Evolutionary conservation across 2,888 invertebrate genomes (phyloP), one percentile per base, ranked within the genome.

Genomic region (Cheilosia grossa): DNA sequence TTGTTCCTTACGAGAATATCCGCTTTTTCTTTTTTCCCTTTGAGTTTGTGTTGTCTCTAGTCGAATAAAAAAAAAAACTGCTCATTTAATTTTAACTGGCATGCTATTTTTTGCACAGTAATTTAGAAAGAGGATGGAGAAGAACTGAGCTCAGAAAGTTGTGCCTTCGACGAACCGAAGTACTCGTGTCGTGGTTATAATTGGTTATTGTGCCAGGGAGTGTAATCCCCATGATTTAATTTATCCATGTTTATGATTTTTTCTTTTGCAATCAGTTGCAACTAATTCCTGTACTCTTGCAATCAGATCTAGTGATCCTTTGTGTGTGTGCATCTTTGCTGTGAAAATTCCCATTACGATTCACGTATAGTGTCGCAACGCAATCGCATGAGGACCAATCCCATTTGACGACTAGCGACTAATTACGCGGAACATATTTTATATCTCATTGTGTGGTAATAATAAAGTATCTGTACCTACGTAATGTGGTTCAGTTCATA

Each of bases 191-290:
- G 37, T 37, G 37, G 37, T 37, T 37, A 37, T 79, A 79, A 79
- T 79, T 79, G 72, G 79, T 79, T 64, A 73, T 73, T 79, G 79
- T 37, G 10, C 72, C 72, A 54, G 44, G 59, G 58, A 79, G 73
- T 79, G 73, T 66, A 75, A 66, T 75, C 66, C 72, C 58, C 79
- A 72, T 79, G 73, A 79, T 79, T 79, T 79, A 73, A 79, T 79
- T 79, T 64, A 64, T 59, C 64, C 51, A 42, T 70, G 64, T 64
- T 79, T 72, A 72, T 73, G 73, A 73, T 66, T 33, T 56, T 47
- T 63, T 61, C 51, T 59, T 78, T 79, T 66, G 73, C 64, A 79
- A 79, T 79, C 64, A 66, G 79, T 64, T 72, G 72, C 63, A 64
- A 72, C 58, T 64, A 64, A 79, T 79, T 79, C 58, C 24, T 37